phyloP scores from a whole-genome alignment of 1,140 invertebrate species.

The Kradibia gibbosae region DNA sequence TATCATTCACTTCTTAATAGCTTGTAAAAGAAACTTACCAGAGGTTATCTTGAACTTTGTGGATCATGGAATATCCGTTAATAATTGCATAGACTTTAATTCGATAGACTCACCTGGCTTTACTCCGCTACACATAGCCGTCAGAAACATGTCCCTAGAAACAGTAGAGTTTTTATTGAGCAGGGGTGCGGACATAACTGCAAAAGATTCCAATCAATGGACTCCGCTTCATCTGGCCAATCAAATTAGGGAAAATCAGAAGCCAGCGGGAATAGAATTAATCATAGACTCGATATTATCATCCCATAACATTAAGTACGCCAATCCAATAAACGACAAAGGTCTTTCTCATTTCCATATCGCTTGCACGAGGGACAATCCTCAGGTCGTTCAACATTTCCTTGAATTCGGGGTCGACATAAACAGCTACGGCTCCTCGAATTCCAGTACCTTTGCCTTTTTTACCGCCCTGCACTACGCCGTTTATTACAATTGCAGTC shows the following conservation, averaged over 20 bases:
- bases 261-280: not conserved
- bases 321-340: constrained; percentile 13
- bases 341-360: constrained; percentile 27
- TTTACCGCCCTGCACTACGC: constrained; percentile 34
- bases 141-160: not conserved
- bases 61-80: constrained; percentile 6
- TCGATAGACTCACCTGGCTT: not conserved
- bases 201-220: not conserved
- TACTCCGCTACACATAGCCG: constrained; percentile 36
- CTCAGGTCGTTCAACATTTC: not conserved
- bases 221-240: constrained; percentile 31
- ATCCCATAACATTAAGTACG: not conserved
- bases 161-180: constrained; percentile 18
- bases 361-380: constrained; percentile 24
- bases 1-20: constrained; percentile 27
- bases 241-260: constrained; percentile 15
- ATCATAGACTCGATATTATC: constrained; percentile 15
- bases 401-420: constrained; percentile 4
- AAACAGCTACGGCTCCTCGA: not conserved
- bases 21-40: constrained; percentile 24
- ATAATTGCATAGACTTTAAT: not conserved
- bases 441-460: not conserved
- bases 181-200: not conserved
- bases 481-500: constrained; percentile 9
- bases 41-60: constrained; percentile 20